Evolutionary conservation across 2,113 vertebrate species (phyloP).

Genomic region (Corvus hawaiiensis): DNA sequence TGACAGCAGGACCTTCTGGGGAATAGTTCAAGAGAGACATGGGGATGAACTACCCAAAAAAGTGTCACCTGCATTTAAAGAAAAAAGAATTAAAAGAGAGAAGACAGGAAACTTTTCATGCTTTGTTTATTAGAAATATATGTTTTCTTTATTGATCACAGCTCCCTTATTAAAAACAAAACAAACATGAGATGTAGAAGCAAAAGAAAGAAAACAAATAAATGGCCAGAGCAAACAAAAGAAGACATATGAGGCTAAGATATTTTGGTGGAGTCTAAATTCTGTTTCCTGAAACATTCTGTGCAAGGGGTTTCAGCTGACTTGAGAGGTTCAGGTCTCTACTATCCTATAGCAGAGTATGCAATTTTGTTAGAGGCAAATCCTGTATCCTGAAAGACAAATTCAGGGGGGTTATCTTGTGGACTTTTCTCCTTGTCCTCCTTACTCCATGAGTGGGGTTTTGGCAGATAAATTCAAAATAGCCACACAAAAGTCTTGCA

Average conservation of each 20-base stretch:
- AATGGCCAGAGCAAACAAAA: background rate
- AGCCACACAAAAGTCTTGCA: background rate
- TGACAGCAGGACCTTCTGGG: background rate
- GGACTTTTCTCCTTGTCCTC: background rate
- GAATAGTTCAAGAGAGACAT: background rate
- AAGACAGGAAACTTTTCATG: background rate
- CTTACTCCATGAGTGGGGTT: background rate
- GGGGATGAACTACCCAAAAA: background rate
- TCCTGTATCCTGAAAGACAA: background rate
- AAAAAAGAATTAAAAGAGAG: background rate
- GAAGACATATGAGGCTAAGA: background rate
- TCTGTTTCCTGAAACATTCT: background rate
- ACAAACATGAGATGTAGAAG: background rate
- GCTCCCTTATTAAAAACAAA: background rate
- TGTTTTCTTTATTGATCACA: background rate
- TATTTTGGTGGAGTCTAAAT: background rate
- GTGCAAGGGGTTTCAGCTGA: background rate
- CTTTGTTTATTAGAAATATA: background rate
- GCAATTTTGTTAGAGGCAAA: background rate
- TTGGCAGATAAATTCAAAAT: background rate
- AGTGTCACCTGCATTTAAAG: background rate
- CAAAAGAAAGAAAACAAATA: background rate
- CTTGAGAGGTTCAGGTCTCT: background rate
- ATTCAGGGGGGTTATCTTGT: background rate
- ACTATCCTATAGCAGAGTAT: accelerated